Conservation (phyloP, 2,113 vertebrate species). For the Oreochromis tanganicae region DNA sequence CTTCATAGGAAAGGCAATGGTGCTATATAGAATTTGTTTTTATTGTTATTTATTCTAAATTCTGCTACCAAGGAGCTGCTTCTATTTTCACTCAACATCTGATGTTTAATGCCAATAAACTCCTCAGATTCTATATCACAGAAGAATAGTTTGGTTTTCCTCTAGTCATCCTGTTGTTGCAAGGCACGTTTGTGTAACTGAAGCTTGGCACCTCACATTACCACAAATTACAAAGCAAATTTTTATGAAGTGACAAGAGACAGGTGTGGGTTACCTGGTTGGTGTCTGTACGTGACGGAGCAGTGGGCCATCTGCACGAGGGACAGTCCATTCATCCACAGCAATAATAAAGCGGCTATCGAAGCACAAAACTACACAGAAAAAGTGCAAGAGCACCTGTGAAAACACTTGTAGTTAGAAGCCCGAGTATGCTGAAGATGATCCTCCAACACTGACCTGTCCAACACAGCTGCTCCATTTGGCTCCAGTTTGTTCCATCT, state of each 20-base stretch:
- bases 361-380: background rate
- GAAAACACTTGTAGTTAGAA: background rate
- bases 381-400: background rate
- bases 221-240: background rate
- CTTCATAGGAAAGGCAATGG: background rate
- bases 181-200: background rate
- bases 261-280: constrained; percentile 38
- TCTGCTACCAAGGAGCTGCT: background rate
- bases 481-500: background rate
- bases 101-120: background rate
- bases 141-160: background rate
- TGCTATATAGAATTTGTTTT: background rate
- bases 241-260: background rate
- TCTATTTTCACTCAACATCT: background rate
- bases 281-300: constrained; percentile 4
- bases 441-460: background rate
- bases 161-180: background rate
- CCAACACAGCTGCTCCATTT: background rate
- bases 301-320: constrained; percentile 41
- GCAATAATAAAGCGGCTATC: constrained; percentile 8
- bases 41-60: background rate
- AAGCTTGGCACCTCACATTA: background rate
- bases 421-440: background rate
- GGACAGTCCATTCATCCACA: constrained; percentile 24
- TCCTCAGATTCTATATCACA: background rate